Evolutionary conservation across 2,888 invertebrate species (phyloP), one percentile per base, ranked within the genome.

Genomic region (Andrena hattorfiana): DNA sequence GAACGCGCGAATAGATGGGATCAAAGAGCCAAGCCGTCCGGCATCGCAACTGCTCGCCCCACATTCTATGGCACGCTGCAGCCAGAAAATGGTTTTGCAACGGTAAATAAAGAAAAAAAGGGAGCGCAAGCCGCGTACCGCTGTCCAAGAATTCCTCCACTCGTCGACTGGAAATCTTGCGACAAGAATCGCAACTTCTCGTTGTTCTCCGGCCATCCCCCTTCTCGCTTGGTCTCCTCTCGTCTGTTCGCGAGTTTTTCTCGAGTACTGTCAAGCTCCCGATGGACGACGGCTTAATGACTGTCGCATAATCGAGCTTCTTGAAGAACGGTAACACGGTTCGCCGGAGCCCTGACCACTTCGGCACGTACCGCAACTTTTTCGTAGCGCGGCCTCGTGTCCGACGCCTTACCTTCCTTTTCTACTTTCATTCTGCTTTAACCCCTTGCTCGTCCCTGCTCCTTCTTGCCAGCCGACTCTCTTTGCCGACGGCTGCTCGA

Each of bases 201-300:
- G 67, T 49, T 30, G 64, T 28, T 51, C 51, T 13, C 30, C 30
- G 20, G n/a, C 30, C 8, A 23, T 51, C 30, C 30, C n/a, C 51
- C 28, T 4, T 6, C 0, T 66, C 67, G 20, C 4, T 35, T 62
- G 5, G 1, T 26, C 13, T 23, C 60, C 13, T 30, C 20, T 30
- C n/a, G 35, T 10, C 23, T 13, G 2, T 28, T 72, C 68, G 70
- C 75, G 28, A 60, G 63, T 79, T 72, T 66, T 73, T 64, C 72
- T 71, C 71, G 64, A 81, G 62, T 23, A 10, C 42, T 64, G 63
- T 77, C 62, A 30, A 10, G 60, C 28, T 20, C 49, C 56, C 66
- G 83, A 78, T 56, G 51, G 77, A 84, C 83, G 84, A 82, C 81
- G 83, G 64, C 75, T 87, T 89, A 90, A 90, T 84, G 89, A 89